phyloP scores from a whole-genome alignment of 2,888 invertebrate species.

The Leptinotarsa tumamoca region DNA sequence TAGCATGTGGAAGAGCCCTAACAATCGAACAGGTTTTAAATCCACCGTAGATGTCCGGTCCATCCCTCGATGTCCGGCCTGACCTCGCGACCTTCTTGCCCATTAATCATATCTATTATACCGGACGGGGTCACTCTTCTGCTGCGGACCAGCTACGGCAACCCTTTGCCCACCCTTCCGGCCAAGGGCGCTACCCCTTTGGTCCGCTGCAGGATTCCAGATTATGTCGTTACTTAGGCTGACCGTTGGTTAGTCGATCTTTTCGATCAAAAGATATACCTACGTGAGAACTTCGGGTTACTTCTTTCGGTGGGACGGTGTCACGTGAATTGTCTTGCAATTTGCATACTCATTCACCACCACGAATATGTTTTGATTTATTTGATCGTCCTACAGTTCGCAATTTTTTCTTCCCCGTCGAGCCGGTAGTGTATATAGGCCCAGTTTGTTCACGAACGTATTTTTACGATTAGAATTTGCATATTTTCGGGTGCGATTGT shows the following conservation, averaged over 20 bases:
- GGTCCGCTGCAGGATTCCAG: constrained; percentile 51
- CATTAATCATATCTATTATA: constrained; percentile 68
- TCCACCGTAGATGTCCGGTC: constrained; percentile 62
- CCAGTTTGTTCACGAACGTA: constrained; percentile 40
- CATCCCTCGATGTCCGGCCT: constrained; percentile 66
- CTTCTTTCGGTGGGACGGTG: constrained; percentile 56
- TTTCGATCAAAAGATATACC: constrained; percentile 58
- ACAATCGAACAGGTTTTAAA: constrained; percentile 62
- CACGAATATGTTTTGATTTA: constrained; percentile 65
- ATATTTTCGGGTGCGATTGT: constrained; percentile 48
- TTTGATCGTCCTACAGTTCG: constrained; percentile 50
- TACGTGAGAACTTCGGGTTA: constrained; percentile 64
- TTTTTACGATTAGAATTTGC: constrained; percentile 42
- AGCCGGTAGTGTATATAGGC: constrained; percentile 9
- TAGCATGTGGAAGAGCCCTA: constrained; percentile 59
- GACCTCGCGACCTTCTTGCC: constrained; percentile 66
- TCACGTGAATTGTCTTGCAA: constrained; percentile 60
- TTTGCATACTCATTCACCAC: constrained; percentile 66
- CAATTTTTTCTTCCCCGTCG: constrained; percentile 33
- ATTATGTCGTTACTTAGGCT: constrained; percentile 68
- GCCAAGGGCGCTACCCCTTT: neutral
- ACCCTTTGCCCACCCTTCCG: constrained; percentile 31
- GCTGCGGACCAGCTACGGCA: constrained; percentile 50
- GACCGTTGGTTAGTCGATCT: constrained; percentile 59
- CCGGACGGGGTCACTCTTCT: constrained; percentile 60